Percentiles rank a stretch among this genome's conserved stretches.
These are phyloP conservation scores for Syngnathus acus DNA, from an alignment of 2,797 vertebrate genomes.

Conservation along the genomic window DNA sequence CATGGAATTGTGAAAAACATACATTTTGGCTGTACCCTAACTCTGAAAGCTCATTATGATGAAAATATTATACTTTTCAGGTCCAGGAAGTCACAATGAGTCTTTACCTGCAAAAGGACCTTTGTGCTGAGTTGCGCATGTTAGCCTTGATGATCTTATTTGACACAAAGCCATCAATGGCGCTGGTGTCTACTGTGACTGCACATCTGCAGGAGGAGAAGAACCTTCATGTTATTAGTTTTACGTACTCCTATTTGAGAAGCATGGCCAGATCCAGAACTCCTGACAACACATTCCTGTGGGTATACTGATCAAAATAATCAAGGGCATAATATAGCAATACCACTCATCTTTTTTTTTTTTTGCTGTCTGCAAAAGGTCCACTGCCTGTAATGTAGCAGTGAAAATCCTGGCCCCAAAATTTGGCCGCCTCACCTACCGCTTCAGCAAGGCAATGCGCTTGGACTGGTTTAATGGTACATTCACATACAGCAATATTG, in stretches of 20 bases:
- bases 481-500: slow-evolving; percentile 15
- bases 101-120: slow-evolving; percentile 65
- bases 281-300: slow-evolving; percentile 73
- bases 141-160: slow-evolving; percentile 73
- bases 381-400: slow-evolving; percentile 75
- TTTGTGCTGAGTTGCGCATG: slow-evolving; percentile 69
- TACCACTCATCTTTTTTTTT: neutral
- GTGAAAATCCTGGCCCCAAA: slow-evolving; percentile 74
- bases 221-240: slow-evolving; percentile 74
- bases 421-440: slow-evolving; percentile 62
- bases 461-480: slow-evolving; percentile 73
- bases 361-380: slow-evolving; percentile 54
- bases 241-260: slow-evolving; percentile 73
- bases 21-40: neutral
- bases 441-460: slow-evolving; percentile 68
- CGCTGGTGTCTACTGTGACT: slow-evolving; percentile 69
- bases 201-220: slow-evolving; percentile 67
- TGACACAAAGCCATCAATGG: slow-evolving; percentile 73
- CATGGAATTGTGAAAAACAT: too few species aligned
- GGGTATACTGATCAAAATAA: slow-evolving; percentile 44
- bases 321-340: neutral
- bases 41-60: neutral
- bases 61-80: slow-evolving; percentile 47
- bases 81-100: slow-evolving; percentile 74
- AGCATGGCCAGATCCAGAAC: slow-evolving; percentile 66